Conservation (phyloP, 2,113 vertebrate genomes). For the Clarias batrachus region DNA sequence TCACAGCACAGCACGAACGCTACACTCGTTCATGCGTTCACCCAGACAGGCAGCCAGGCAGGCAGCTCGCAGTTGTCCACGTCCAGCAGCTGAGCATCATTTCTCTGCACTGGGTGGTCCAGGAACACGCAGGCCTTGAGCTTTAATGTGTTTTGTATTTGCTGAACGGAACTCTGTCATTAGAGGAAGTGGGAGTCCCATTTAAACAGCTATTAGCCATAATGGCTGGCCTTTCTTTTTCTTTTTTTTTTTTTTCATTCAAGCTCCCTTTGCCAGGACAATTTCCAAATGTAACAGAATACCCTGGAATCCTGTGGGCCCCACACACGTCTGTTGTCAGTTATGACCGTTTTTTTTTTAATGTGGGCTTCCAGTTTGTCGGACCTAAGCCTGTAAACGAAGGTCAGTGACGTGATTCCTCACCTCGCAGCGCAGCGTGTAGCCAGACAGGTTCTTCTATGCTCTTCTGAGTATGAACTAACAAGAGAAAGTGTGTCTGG, state of each 20-base stretch:
- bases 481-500: neutral
- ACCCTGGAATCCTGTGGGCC: conserved; percentile 42
- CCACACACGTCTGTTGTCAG: conserved; percentile 35
- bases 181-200: conserved; percentile 56
- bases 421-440: neutral
- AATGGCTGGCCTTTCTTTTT: conserved; percentile 42
- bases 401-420: conserved; percentile 11
- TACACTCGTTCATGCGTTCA: neutral
- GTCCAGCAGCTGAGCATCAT: conserved; percentile 37
- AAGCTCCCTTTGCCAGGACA: conserved; percentile 21
- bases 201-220: conserved; percentile 53
- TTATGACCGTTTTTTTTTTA: conserved; percentile 30
- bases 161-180: conserved; percentile 55
- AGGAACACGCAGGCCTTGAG: conserved; percentile 39
- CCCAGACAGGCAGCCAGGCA: neutral
- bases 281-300: conserved; percentile 55
- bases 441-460: conserved; percentile 6
- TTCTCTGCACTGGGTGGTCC: conserved; percentile 45
- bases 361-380: neutral
- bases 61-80: neutral
- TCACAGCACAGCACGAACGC: neutral
- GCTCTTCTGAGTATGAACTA: neutral
- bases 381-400: conserved; percentile 13
- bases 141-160: conserved; percentile 58
- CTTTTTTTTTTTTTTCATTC: conserved; percentile 24